Base-by-base conservation (phyloP, 2,797 vertebrate genomes). In the Agapornis canus region DNA sequence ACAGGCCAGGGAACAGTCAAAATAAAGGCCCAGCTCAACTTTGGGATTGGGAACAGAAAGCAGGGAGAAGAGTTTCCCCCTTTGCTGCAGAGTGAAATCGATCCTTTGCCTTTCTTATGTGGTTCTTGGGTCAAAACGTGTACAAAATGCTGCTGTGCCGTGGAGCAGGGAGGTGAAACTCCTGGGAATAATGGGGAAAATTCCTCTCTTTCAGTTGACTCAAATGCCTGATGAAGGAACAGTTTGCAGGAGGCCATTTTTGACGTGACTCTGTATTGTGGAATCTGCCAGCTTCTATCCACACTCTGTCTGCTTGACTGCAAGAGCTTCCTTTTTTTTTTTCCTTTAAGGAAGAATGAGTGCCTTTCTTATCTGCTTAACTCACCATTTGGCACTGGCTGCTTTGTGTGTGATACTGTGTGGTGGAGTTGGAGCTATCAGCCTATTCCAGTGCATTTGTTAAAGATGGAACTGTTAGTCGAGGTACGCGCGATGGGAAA, bases 231-330 rank as follows among this genome's bases (percentile, higher is more conserved):
- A 25, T 84, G 89, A 86, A 88, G 94, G 86, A 95, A 84, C 95
- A 91, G 91, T 96, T 96, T 96, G 89, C 91, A 94, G 94, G 95
- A 96, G 95, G 95, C 96, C 95, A 96, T 97, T 96, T 97, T 96
- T 94, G 94, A 94, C 13, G 9, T 92, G 95, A 95, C 95, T 97
- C 29, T 95, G 88, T 96, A 61, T 88, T 92, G 87, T 95, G 91
- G 95, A 94, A 94, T 94, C 95, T 94, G 92, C 92, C 94, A 95
- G 92, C 92, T 95, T 85, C 86, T 87, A 90, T 95, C 92, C 85
- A 80, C 92, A 82, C 94, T 92, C 90, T 87, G 81, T 87, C 93
- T 95, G 57, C 89, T 91, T 88, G 76, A 86, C 77, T 93, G 92
- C 77, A 91, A 49, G 81, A 93, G 95, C 92, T 94, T 93, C 86